A percentile compares a stretch with the other conserved stretches of the same genome.
Conservation (phyloP, 2,113 vertebrate species). For the Mormoops blainvillei region DNA sequence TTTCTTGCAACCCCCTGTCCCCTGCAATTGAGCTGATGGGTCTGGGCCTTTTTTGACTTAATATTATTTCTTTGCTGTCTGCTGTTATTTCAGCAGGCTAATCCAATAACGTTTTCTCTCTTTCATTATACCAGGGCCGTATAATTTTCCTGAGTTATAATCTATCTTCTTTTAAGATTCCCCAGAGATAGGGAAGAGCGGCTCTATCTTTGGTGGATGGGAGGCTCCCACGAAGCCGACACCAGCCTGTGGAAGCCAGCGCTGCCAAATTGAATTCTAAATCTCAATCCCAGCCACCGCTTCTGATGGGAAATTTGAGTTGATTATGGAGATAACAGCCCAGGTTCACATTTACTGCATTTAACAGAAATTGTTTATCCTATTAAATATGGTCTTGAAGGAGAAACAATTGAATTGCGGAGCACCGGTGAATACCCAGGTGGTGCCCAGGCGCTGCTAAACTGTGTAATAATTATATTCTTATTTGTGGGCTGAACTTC, state of each 20-base stretch:
- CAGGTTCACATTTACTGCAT: slow-evolving; percentile 66
- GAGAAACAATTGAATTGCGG: slow-evolving; percentile 62
- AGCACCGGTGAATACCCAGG: slow-evolving; percentile 49
- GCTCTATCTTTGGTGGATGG: slow-evolving; percentile 60
- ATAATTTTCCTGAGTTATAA: slow-evolving; percentile 68
- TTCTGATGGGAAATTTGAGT: slow-evolving; percentile 73
- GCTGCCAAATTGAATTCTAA: slow-evolving; percentile 74
- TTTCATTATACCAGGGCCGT: slow-evolving; percentile 59
- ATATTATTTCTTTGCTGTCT: slow-evolving; percentile 63
- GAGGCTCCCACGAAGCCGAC: slow-evolving; percentile 61
- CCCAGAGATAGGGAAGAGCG: slow-evolving; percentile 59
- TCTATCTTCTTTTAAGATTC: slow-evolving; percentile 69
- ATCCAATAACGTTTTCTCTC: slow-evolving; percentile 71
- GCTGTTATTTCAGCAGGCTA: slow-evolving; percentile 66
- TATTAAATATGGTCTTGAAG: slow-evolving; percentile 72
- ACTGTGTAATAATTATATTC: slow-evolving; percentile 61
- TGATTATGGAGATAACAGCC: slow-evolving; percentile 65
- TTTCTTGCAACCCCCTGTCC: accelerated
- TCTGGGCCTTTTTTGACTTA: neutral
- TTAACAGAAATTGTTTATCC: slow-evolving; percentile 74
- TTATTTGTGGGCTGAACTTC: slow-evolving; percentile 57
- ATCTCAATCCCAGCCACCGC: slow-evolving; percentile 59
- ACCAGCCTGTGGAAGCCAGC: slow-evolving; percentile 42
- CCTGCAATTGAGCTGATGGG: neutral
- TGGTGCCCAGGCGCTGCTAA: slow-evolving; percentile 58